These are phyloP conservation scores for Manis javanica DNA, from an alignment of 2,797 vertebrate genomes.

Conservation along the genomic window DNA sequence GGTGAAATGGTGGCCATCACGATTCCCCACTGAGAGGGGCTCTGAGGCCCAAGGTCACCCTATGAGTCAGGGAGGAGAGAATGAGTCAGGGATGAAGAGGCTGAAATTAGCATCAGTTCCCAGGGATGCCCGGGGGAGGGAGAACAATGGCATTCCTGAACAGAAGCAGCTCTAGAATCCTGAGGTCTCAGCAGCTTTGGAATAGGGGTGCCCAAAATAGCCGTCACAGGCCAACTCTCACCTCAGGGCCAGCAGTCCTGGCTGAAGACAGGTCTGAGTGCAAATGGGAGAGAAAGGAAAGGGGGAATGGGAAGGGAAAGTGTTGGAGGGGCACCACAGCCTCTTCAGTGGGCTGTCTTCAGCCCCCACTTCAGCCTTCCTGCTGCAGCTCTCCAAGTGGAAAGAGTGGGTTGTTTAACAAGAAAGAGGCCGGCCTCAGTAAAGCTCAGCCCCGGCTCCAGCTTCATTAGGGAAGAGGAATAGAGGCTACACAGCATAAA, in stretches of 20 bases:
- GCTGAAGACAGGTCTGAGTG: neutral
- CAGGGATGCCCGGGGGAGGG: neutral
- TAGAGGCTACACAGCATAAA: neutral
- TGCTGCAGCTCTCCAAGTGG: neutral
- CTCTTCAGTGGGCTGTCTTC: neutral
- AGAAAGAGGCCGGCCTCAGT: neutral
- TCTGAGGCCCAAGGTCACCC: conserved; percentile 72
- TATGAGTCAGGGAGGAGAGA: conserved; percentile 71
- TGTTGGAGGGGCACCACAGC: neutral
- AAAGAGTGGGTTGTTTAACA: neutral
- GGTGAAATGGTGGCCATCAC: neutral
- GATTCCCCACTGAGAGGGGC: conserved; percentile 61
- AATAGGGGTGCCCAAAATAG: conserved; percentile 55
- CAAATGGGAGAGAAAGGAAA: conserved; percentile 13
- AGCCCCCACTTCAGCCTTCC: neutral
- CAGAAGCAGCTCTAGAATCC: conserved; percentile 51
- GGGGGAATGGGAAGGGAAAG: neutral
- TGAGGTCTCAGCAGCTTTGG: conserved; percentile 52
- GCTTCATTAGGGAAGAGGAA: conserved; percentile 21
- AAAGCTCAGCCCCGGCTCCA: neutral
- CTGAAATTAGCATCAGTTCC: conserved; percentile 79
- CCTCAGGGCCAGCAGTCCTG: conserved; percentile 19
- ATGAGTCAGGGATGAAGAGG: conserved; percentile 78
- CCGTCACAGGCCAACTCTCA: conserved; percentile 44
- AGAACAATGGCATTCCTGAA: conserved; percentile 66